A percentile compares a stretch with the other conserved stretches of the same genome.
These are phyloP conservation scores for Nycticorax nycticorax DNA, from an alignment of 2,113 vertebrate genomes.

Conservation along the genomic window DNA sequence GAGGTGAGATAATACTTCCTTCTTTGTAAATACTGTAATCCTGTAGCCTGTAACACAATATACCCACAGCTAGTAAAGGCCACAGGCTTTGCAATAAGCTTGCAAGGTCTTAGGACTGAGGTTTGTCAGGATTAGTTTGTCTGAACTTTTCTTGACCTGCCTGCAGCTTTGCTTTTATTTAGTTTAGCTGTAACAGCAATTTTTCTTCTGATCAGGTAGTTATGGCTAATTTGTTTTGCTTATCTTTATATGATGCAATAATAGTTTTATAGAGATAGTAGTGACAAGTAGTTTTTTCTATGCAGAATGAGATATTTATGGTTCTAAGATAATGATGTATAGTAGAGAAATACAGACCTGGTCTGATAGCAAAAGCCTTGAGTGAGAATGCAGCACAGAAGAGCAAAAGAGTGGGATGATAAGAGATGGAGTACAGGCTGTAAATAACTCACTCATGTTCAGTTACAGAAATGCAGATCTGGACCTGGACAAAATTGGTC, in stretches of 20 bases:
- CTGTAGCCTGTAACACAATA: neutral
- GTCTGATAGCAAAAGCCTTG: neutral
- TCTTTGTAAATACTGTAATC: neutral
- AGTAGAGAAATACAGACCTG: neutral
- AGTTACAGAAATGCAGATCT: neutral
- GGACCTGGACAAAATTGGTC: neutral
- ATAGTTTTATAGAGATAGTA: neutral
- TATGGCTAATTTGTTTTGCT: neutral
- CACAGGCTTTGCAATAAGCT: neutral
- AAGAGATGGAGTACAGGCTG: neutral
- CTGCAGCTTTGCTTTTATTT: neutral
- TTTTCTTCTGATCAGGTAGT: neutral
- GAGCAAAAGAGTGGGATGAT: neutral
- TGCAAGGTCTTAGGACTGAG: neutral
- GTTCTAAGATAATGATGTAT: neutral
- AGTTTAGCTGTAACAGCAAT: neutral
- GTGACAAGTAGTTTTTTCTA: neutral
- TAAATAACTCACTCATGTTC: neutral
- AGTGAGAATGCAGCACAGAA: neutral
- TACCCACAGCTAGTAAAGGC: neutral
- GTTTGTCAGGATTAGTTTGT: neutral
- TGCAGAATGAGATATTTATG: neutral
- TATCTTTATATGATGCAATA: neutral
- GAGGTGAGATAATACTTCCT: neutral
- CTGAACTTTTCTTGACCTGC: neutral